Base-by-base conservation (phyloP, 2,797 vertebrate genomes). In the Pseudochaenichthys georgianus region DNA sequence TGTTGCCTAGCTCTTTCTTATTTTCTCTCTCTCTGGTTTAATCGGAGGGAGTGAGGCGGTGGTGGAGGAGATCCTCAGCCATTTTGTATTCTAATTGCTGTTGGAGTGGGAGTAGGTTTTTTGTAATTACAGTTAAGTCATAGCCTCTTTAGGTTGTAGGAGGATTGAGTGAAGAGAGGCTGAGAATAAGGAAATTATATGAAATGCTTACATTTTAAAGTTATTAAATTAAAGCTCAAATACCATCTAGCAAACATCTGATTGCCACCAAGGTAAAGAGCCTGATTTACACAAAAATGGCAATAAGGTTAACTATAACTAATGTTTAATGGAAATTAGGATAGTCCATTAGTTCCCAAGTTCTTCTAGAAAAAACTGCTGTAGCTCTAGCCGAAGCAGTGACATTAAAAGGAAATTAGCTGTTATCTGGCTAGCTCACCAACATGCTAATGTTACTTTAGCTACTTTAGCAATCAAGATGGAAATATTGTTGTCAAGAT, bases 31-130 rank as follows among this genome's bases (percentile, higher is more conserved):
- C 53, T 54, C 16, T 13, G 28, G 23, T 82, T 78, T 83, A 86
- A 85, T 78, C 51, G 71, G 69, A 71, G 54, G 43, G 45, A 75
- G 73, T 53, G 13, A 52, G 57, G 58, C 0, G 19, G 77, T 5
- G 19, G 64, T 13, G 67, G 52, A 23, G 68, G 59, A 71, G 74
- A 64, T 67, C 74, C 71, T 82, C 58, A 41, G 63, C 69, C 77
- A 67, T 80, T 88, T 75, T 78, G 64, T 80, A 62, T 31, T 81
- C 65, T 89, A 87, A 85, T 89, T 88, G 70, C 78, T 50, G 75
- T 48, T 2, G 53, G 57, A 69, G 63, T 64, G 73, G 81, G 78
- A 85, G 76, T 45, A 23, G 51, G 46, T 41, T 68, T 68, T 81
- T 77, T 71, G 47, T 83, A 88, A 88, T 87, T 83, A 78, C 68